Evolutionary conservation across 1,140 invertebrate species (phyloP), one percentile per base, ranked within the genome.

Genomic region (Micrasema longulum): DNA sequence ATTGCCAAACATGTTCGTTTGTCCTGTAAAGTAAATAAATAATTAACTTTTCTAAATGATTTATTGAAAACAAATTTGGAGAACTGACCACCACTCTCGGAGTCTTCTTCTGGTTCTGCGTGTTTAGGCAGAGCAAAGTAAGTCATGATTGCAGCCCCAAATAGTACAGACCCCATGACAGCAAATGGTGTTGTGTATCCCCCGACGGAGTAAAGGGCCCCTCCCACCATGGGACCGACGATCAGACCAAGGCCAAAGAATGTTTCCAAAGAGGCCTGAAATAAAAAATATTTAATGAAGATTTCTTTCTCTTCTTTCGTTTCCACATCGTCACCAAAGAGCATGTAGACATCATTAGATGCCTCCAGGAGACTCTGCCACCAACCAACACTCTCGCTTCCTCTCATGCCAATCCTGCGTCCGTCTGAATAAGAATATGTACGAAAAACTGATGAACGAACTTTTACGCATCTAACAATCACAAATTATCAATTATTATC

Each of bases 171-270:
- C 1, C 95, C 96, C 50, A 97, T 85, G 0, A 95, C 90, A 2
- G 90, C 91, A 80, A 98, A 98, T 0, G 96, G 95, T 3, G 95
- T 87, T 0, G 89, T 90, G 81, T 94, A 98, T 0, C 95, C 95
- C 16, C 95, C 94, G 1, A 89, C 77, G 85, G 91, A 80, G 71
- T 92, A 97, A 0, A 97, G 83, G 7, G 90, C 89, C 5, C 94
- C 94, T 1, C 94, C 94, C 4, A 96, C 86, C 0, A 93, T 93
- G 0, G 95, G 95, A 0, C 94, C 95, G 4, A 93, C 91, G 60
- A 96, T 96, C 14, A 95, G 86, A 0, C 95, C 95, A 0, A 97
- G 80, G 0, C 95, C 95, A 79, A 94, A 95, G 80, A 94, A 97
- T 1, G 95, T 96, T 82, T 97, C 95, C 71, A 97, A 80, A 0